Evolutionary conservation across 2,797 vertebrate genomes (phyloP).

Genomic region (Lophura swinhoii): DNA sequence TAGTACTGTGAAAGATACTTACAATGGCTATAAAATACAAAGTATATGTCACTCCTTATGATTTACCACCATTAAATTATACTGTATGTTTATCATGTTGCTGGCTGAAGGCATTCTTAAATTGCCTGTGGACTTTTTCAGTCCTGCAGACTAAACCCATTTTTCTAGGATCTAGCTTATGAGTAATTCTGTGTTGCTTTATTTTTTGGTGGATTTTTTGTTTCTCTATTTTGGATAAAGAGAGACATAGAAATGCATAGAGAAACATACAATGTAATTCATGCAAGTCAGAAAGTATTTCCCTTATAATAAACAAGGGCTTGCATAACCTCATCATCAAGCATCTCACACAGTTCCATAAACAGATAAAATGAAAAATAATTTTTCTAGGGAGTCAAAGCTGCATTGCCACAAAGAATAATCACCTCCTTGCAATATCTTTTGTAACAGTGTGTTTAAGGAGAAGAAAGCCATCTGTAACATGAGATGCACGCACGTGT

Average conservation of each 20-base stretch:
- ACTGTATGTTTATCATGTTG: neutral
- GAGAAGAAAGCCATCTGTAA: neutral
- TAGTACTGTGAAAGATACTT: neutral
- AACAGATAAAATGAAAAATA: neutral
- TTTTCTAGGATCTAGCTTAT: neutral
- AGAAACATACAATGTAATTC: neutral
- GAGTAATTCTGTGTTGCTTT: neutral
- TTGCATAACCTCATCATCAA: neutral
- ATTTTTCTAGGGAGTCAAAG: neutral
- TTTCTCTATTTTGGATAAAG: neutral
- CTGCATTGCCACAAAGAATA: neutral
- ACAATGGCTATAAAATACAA: neutral
- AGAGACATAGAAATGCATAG: neutral
- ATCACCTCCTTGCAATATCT: neutral
- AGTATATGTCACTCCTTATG: neutral
- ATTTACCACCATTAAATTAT: neutral
- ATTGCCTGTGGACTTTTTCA: neutral
- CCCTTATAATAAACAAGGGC: neutral
- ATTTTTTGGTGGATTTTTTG: neutral
- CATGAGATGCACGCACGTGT: neutral
- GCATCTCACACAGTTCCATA: neutral
- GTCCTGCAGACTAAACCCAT: neutral
- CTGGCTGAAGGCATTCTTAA: neutral
- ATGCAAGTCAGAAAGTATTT: neutral
- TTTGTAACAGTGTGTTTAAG: neutral